Evolutionary conservation across 1,140 invertebrate genomes (phyloP).

Genomic region (Riptortus pedestris): DNA sequence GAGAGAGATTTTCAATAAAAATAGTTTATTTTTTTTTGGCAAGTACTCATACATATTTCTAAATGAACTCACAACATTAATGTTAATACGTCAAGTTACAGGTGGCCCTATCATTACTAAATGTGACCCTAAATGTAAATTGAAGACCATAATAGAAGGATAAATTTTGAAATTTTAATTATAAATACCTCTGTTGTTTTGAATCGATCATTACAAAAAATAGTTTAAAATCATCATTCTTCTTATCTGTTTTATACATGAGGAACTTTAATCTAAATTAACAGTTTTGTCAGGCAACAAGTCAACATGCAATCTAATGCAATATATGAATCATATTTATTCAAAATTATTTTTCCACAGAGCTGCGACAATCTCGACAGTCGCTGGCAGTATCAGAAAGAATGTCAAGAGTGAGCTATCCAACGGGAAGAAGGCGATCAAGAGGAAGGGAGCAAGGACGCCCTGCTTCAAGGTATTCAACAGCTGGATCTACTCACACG

Average conservation of each 20-base stretch:
- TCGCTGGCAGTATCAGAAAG: conserved; percentile 68
- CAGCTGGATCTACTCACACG: conserved; percentile 62
- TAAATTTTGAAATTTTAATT: too few species aligned
- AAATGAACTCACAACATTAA: too few species aligned
- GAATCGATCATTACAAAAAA: background rate
- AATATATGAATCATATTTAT: too few species aligned
- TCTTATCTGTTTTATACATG: background rate
- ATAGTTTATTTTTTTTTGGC: background rate
- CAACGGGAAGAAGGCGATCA: conserved; percentile 46
- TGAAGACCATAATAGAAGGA: too few species aligned
- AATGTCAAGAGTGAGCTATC: conserved; percentile 57
- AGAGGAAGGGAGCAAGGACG: conserved; percentile 32
- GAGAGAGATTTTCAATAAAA: too few species aligned
- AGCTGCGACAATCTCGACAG: conserved; percentile 69
- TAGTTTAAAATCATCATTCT: background rate
- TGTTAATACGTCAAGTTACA: too few species aligned
- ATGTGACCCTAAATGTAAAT: too few species aligned
- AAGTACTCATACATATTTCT: background rate
- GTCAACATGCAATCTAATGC: too few species aligned
- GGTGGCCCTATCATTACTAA: too few species aligned
- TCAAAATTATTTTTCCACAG: too few species aligned
- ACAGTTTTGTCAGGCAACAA: too few species aligned
- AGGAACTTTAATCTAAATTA: background rate
- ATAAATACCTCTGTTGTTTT: background rate
- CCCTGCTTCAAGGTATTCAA: conserved; percentile 46